Evolutionary conservation across 2,797 vertebrate genomes (phyloP).

Genomic region (Microcaecilia unicolor): DNA sequence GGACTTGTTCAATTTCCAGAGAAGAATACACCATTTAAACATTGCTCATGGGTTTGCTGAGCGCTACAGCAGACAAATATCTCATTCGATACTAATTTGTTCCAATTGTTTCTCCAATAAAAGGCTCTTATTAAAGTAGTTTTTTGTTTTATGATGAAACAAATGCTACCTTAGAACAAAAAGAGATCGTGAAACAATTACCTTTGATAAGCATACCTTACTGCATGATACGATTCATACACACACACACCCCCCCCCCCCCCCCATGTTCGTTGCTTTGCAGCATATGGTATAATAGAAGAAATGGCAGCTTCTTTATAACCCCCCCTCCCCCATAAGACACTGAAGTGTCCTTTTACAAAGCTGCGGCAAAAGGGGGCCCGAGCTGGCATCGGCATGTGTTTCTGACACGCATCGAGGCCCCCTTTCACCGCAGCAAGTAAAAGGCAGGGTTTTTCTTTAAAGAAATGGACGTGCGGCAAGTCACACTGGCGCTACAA

Average conservation of each 20-base stretch:
- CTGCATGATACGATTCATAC: conserved; percentile 52
- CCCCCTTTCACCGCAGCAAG: too few relatives aligned
- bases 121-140: conserved; percentile 55
- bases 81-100: conserved; percentile 68
- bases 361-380: too few relatives aligned
- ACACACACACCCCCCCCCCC: too few relatives aligned
- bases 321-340: background rate
- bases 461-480: too few relatives aligned
- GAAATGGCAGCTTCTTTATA: conserved; percentile 14
- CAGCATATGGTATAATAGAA: conserved; percentile 44
- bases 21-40: conserved; percentile 57
- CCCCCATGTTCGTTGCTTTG: conserved; percentile 45
- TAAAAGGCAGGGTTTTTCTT: too few relatives aligned
- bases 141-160: conserved; percentile 63
- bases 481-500: too few relatives aligned
- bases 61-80: conserved; percentile 65
- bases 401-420: too few relatives aligned
- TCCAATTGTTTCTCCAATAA: conserved; percentile 63
- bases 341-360: too few relatives aligned
- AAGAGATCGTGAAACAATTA: conserved; percentile 59
- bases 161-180: conserved; percentile 47
- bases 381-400: too few relatives aligned
- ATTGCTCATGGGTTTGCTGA: conserved; percentile 65
- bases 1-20: conserved; percentile 60
- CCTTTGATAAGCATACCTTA: conserved; percentile 50